phyloP scores from a whole-genome alignment of 2,797 vertebrate species.

The Acrossocheilus fasciatus region DNA sequence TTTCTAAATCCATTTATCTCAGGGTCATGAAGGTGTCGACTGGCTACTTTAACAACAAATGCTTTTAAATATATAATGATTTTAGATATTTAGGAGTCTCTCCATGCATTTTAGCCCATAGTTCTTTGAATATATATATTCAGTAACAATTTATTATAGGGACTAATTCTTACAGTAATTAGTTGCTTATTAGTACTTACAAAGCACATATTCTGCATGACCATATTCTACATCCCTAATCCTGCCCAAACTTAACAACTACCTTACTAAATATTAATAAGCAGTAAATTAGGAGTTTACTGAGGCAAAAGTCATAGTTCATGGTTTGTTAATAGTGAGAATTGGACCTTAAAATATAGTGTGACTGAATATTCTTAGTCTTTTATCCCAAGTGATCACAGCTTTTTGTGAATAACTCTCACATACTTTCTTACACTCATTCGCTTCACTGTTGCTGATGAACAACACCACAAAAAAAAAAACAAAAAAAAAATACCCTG shows the following conservation, averaged over 20 bases:
- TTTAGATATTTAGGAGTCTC: no score
- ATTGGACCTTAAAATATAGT: background rate
- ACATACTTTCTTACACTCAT: slow-evolving; percentile 56
- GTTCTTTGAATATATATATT: background rate
- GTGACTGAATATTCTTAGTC: background rate
- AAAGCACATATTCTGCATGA: background rate
- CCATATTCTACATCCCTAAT: no score
- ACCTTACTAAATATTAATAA: no score
- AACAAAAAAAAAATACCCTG: slow-evolving; percentile 44
- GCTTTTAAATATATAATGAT: no score
- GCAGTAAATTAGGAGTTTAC: no score
- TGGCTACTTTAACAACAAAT: background rate
- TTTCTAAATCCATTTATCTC: background rate
- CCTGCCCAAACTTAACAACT: background rate
- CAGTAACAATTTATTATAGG: background rate
- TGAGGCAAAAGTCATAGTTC: background rate
- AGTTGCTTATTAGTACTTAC: background rate
- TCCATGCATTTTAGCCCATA: background rate
- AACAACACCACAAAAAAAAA: slow-evolving; percentile 53
- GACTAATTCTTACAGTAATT: background rate
- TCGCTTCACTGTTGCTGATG: slow-evolving; percentile 67
- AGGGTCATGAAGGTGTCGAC: background rate
- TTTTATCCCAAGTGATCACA: slow-evolving; percentile 10
- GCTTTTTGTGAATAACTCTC: slow-evolving; percentile 48
- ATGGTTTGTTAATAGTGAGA: background rate